Evolutionary conservation across 2,113 vertebrate species (phyloP).

Genomic region (Hyla sarda): DNA sequence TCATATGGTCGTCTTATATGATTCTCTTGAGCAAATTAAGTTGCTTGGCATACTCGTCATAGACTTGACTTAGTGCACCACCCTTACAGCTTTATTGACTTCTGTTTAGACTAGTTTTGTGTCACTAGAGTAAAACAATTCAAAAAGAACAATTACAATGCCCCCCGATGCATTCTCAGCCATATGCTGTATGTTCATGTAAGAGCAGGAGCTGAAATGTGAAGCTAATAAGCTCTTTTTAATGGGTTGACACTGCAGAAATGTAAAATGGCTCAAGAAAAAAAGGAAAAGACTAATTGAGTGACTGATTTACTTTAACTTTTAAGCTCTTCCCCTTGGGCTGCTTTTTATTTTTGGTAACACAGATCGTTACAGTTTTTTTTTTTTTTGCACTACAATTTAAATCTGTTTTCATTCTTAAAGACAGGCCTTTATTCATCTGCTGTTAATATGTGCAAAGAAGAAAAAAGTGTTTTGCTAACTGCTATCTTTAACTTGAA

Average conservation of each 20-base stretch:
- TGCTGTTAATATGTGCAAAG: not conserved
- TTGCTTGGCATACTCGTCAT: conserved; percentile 42
- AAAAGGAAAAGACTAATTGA: conserved; percentile 51
- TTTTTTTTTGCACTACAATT: conserved; percentile 3
- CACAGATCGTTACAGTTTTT: conserved; percentile 34
- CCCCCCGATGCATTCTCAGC: conserved; percentile 46
- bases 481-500: not conserved
- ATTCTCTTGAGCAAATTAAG: conserved; percentile 33
- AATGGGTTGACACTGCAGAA: conserved; percentile 57
- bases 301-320: conserved; percentile 57
- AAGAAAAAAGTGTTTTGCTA: conserved; percentile 11
- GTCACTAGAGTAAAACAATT: conserved; percentile 45
- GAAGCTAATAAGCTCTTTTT: conserved; percentile 51
- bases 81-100: conserved; percentile 47
- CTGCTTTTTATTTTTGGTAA: conserved; percentile 30
- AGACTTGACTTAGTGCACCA: conserved; percentile 28
- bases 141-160: conserved; percentile 39
- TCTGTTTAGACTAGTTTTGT: conserved; percentile 47
- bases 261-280: conserved; percentile 37
- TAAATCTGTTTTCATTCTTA: conserved; percentile 24
- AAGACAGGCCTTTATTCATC: conserved; percentile 14
- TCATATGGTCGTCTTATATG: conserved; percentile 6
- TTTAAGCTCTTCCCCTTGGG: conserved; percentile 44
- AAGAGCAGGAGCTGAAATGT: conserved; percentile 38
- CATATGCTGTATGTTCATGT: conserved; percentile 46